Percentiles rank a stretch among this genome's conserved stretches.
Conservation (phyloP, 2,113 vertebrate species). For the Tyto alba region DNA sequence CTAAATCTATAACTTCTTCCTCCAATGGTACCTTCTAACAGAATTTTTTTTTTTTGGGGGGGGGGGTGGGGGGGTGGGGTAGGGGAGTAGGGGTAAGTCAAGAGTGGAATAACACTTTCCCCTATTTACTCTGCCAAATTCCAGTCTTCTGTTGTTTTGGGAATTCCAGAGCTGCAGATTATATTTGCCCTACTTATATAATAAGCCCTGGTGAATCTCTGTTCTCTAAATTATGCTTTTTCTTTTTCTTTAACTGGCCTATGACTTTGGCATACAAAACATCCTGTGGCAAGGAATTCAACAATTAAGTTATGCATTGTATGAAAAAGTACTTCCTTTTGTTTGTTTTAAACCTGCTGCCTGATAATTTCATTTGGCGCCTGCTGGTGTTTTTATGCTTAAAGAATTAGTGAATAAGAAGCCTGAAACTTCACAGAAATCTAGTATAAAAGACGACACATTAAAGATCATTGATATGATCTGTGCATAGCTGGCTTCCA, state of each 20-base stretch:
- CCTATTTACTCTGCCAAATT: background rate
- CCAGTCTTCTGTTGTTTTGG: background rate
- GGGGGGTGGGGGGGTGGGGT: no score
- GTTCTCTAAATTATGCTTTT: background rate
- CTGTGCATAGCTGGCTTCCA: background rate
- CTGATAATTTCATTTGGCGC: background rate
- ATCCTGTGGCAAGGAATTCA: conserved; percentile 7
- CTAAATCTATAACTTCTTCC: background rate
- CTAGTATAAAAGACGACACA: background rate
- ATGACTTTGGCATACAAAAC: background rate
- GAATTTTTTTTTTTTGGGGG: background rate
- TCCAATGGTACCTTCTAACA: background rate
- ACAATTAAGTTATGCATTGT: background rate
- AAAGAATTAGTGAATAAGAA: background rate
- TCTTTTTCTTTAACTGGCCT: background rate
- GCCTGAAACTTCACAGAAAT: background rate
- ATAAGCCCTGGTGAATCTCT: background rate
- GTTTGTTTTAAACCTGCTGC: conserved; percentile 36
- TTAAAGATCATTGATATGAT: background rate
- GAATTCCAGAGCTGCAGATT: background rate
- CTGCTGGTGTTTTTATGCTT: background rate
- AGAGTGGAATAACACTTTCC: background rate
- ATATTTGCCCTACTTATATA: background rate
- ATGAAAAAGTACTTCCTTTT: conserved; percentile 45
- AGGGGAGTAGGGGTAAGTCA: background rate